Evolutionary conservation across 2,113 vertebrate species (phyloP).

Genomic region (Trematocara nigrifrons): DNA sequence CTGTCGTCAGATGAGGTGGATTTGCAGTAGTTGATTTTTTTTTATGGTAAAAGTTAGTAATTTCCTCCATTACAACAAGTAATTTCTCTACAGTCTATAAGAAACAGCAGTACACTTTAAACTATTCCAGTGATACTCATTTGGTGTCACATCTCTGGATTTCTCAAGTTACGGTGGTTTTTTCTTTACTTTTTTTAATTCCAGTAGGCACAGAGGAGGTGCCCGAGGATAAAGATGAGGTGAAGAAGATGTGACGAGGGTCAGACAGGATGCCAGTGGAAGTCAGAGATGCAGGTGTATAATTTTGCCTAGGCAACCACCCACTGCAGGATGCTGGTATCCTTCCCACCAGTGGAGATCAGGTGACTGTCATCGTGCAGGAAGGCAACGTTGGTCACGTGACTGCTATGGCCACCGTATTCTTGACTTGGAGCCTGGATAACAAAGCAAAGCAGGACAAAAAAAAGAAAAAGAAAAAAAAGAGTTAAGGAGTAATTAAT

Average conservation of each 20-base stretch:
- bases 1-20: neutral
- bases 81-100: constrained; percentile 10
- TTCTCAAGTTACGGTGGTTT: neutral
- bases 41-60: neutral
- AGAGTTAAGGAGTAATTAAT: neutral
- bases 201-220: constrained; percentile 66
- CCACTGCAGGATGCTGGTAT: constrained; percentile 89
- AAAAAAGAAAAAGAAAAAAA: neutral
- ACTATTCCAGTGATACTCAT: neutral
- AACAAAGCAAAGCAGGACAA: neutral
- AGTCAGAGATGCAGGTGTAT: neutral
- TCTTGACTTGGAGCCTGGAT: constrained; percentile 79
- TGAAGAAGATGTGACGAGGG: constrained; percentile 8
- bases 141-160: neutral
- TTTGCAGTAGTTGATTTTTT: neutral
- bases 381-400: constrained; percentile 91
- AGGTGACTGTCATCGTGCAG: constrained; percentile 80
- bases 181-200: neutral
- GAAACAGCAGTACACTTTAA: constrained; percentile 12
- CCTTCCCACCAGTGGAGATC: constrained; percentile 85
- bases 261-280: neutral
- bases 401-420: constrained; percentile 89
- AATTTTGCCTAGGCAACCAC: constrained; percentile 66
- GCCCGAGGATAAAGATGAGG: constrained; percentile 44
- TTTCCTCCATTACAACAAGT: neutral